phyloP scores from a whole-genome alignment of 2,888 invertebrate species.

The Furcula furcula region DNA sequence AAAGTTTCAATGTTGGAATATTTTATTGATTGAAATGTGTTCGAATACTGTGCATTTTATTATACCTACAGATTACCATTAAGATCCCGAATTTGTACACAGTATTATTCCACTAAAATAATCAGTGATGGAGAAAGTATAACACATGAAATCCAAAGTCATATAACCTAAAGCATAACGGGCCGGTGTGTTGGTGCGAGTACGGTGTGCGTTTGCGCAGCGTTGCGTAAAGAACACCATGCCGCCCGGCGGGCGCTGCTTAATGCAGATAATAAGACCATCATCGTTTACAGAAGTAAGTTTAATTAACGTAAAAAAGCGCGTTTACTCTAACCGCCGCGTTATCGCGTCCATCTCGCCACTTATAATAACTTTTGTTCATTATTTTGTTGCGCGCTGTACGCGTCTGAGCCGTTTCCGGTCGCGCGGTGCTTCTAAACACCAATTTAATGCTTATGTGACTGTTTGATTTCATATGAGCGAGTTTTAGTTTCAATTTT shows the following conservation, averaged over 20 bases:
- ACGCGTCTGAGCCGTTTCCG: conserved; percentile 67
- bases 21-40: too few species aligned
- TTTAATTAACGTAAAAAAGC: conserved; percentile 81
- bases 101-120: too few species aligned
- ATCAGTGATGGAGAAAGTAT: too few species aligned
- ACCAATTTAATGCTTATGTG: conserved; percentile 66
- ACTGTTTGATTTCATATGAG: conserved; percentile 54
- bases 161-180: conserved; percentile 40
- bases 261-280: conserved; percentile 69
- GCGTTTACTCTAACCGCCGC: conserved; percentile 73
- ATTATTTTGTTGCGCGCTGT: conserved; percentile 71
- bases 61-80: too few species aligned
- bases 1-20: too few species aligned
- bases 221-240: conserved; percentile 59
- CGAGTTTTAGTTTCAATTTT: conserved; percentile 44
- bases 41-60: too few species aligned
- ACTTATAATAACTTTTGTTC: conserved; percentile 77
- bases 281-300: conserved; percentile 76
- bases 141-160: too few species aligned
- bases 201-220: conserved; percentile 41
- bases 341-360: conserved; percentile 70
- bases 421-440: conserved; percentile 55
- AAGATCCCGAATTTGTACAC: too few species aligned
- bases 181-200: conserved; percentile 17
- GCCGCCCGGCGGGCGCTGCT: conserved; percentile 45